phyloP scores from a whole-genome alignment of 2,888 invertebrate genomes.

The Leistus spinibarbis region DNA sequence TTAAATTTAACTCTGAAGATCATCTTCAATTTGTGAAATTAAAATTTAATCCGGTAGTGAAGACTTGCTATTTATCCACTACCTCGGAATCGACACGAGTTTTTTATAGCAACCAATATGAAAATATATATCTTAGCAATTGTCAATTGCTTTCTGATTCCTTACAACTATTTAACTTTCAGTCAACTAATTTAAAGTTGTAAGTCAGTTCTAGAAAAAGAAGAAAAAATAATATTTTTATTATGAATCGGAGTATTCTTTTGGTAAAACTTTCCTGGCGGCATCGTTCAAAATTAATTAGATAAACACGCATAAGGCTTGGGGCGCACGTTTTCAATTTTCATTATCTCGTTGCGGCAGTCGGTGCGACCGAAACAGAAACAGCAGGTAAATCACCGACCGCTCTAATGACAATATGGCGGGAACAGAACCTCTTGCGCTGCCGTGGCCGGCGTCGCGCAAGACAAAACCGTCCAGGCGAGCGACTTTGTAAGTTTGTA shows the following conservation, averaged over 20 bases:
- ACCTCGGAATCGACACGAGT: no score
- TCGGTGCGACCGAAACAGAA: no score
- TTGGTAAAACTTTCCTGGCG: background rate
- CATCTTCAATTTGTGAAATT: no score
- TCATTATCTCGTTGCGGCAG: conserved; percentile 21
- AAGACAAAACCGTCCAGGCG: conserved; percentile 28
- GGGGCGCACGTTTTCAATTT: conserved; percentile 25
- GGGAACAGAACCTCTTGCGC: background rate
- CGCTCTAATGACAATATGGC: conserved; percentile 31
- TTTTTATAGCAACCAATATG: no score
- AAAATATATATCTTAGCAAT: no score
- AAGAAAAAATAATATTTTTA: no score
- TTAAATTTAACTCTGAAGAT: no score
- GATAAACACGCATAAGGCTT: conserved; percentile 35
- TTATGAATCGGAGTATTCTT: background rate
- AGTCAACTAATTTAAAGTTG: background rate
- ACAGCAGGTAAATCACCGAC: conserved; percentile 33
- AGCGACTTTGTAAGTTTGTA: conserved; percentile 25
- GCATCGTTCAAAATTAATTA: conserved; percentile 23
- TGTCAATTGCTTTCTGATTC: no score
- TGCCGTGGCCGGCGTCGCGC: background rate
- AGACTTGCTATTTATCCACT: no score
- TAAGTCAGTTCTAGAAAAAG: background rate
- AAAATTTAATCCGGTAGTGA: no score
- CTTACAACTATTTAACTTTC: no score